Evolutionary conservation across 2,113 vertebrate genomes (phyloP), one percentile per base, ranked within the genome.

Genomic region (Campylomormyrus tamandua): DNA sequence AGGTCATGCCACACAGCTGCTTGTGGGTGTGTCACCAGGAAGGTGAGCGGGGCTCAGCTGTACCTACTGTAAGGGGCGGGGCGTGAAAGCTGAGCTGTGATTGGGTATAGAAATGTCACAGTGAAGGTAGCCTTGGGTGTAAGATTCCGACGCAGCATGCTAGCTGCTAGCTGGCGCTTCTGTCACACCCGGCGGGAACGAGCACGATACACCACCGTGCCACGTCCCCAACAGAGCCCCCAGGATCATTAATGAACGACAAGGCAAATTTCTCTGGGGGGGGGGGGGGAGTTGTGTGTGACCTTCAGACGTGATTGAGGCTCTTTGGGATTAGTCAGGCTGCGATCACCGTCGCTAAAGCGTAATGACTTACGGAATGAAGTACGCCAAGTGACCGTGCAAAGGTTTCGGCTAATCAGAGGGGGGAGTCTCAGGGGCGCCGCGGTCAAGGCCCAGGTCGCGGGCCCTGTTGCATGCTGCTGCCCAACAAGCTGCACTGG

Each of bases 291-390:
- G 97, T 98, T 97, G 96, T 98, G 97, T 98, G 97, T 99, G 98
- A 99, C 98, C 98, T 99, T 99, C 98, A 99, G 98, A 98, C 98
- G 97, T 97, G 97, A 98, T 98, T 99, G 98, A 97, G 98, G 98
- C 99, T 99, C 98, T 98, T 99, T 98, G 99, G 98, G 98, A 99
- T 99, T 99, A 99, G 98, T 99, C 98, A 99, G 98, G 98, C 98
- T 98, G 97, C 97, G 97, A 99, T 98, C 98, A 98, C 98, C 97
- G 98, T 97, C 98, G 97, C 98, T 99, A 99, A 99, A 99, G 98
- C 98, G 98, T 99, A 99, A 99, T 99, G 98, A 99, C 98, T 99
- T 99, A 98, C 98, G 98, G 99, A 99, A 99, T 99, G 98, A 99
- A 99, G 99, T 99, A 99, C 98, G 98, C 98, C 98, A 99, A 99